Evolutionary conservation across 2,113 vertebrate species (phyloP).

Genomic region (Sarotherodon lohbergeri): DNA sequence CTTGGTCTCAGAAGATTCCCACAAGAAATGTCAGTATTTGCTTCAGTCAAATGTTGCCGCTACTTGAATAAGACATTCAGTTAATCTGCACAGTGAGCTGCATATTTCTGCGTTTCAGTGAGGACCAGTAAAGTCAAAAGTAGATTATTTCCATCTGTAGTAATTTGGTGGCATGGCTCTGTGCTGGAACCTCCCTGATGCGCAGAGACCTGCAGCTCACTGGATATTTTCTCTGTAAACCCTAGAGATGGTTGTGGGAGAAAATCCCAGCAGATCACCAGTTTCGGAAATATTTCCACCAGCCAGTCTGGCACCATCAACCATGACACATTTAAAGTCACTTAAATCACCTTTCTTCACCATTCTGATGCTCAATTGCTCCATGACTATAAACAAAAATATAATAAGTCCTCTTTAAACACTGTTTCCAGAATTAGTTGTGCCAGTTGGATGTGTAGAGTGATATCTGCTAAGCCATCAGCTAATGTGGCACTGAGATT

Average conservation of each 20-base stretch:
- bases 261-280: not conserved
- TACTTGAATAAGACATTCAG: not conserved
- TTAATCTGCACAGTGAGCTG: not conserved
- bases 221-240: not conserved
- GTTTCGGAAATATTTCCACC: not conserved
- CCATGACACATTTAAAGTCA: not conserved
- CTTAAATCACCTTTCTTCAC: not conserved
- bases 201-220: not conserved
- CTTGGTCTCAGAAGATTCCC: not conserved
- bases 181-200: not conserved
- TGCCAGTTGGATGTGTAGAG: not conserved
- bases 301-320: not conserved
- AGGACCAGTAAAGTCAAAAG: not conserved
- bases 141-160: not conserved
- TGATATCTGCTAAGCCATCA: not conserved
- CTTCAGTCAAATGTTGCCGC: not conserved
- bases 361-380: not conserved
- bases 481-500: not conserved
- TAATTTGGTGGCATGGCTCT: not conserved
- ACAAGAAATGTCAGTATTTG: not conserved
- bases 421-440: not conserved
- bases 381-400: not conserved
- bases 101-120: not conserved
- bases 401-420: not conserved
- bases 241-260: not conserved